phyloP scores from a whole-genome alignment of 2,797 vertebrate genomes.

The Echeneis naucrates region DNA sequence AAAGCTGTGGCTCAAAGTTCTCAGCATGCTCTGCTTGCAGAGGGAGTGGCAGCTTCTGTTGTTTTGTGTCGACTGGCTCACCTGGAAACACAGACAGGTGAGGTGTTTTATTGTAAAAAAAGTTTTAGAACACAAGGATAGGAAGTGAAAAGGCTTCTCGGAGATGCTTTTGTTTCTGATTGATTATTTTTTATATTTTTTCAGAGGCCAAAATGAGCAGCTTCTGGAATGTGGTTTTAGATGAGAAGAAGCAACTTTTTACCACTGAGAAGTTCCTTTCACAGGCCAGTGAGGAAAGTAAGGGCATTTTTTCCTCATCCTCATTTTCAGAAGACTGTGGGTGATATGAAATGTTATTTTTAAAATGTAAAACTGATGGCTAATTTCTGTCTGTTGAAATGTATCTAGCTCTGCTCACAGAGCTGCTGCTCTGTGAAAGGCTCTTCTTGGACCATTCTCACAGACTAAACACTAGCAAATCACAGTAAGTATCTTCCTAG shows the following conservation, averaged over 20 bases:
- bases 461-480: conserved; percentile 88
- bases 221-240: conserved; percentile 95
- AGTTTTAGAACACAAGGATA: background rate
- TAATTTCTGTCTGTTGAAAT: conserved; percentile 11
- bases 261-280: conserved; percentile 96
- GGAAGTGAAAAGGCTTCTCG: background rate
- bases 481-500: conserved; percentile 85
- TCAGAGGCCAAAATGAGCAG: conserved; percentile 90
- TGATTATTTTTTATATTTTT: conserved; percentile 24
- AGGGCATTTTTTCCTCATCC: conserved; percentile 42
- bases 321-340: background rate
- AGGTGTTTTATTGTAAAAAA: conserved; percentile 41
- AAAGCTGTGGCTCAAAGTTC: conserved; percentile 93
- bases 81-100: conserved; percentile 90
- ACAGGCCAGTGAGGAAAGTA: conserved; percentile 93
- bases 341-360: background rate
- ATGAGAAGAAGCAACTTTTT: conserved; percentile 96
- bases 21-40: conserved; percentile 90
- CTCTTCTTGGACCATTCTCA: conserved; percentile 93
- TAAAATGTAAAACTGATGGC: background rate
- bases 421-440: conserved; percentile 92
- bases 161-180: no score
- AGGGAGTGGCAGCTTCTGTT: conserved; percentile 92
- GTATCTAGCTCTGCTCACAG: conserved; percentile 89
- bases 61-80: conserved; percentile 90